Evolutionary conservation across 1,140 invertebrate species (phyloP).

Genomic region (Galleria mellonella): DNA sequence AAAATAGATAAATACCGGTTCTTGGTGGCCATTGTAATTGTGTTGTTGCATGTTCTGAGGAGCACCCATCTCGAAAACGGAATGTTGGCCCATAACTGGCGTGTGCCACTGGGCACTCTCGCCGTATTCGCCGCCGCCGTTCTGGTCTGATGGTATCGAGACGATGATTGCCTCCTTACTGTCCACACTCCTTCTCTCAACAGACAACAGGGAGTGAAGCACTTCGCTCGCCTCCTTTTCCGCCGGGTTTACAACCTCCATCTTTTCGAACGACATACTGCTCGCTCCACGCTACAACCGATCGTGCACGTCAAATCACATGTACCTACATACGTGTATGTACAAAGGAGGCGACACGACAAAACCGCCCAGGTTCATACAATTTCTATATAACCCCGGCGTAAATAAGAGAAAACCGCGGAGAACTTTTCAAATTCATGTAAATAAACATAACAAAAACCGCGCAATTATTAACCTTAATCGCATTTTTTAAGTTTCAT

Average conservation of each 20-base stretch:
- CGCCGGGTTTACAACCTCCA: slow-evolving; percentile 72
- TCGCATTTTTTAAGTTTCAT: slow-evolving; percentile 75
- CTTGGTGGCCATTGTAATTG: slow-evolving; percentile 62
- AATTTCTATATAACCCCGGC: slow-evolving; percentile 39
- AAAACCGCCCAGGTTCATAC: slow-evolving; percentile 49
- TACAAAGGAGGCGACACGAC: slow-evolving; percentile 51
- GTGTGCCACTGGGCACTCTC: slow-evolving; percentile 76
- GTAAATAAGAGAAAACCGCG: slow-evolving; percentile 63
- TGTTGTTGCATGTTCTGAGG: slow-evolving; percentile 63
- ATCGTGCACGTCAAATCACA: slow-evolving; percentile 66
- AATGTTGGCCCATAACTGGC: slow-evolving; percentile 73
- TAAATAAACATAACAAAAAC: slow-evolving; percentile 75
- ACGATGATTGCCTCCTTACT: slow-evolving; percentile 74
- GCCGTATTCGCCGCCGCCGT: slow-evolving; percentile 64
- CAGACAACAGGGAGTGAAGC: slow-evolving; percentile 77
- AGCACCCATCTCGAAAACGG: slow-evolving; percentile 60
- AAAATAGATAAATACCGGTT: slow-evolving; percentile 36
- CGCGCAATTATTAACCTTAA: slow-evolving; percentile 77
- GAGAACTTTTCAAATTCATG: slow-evolving; percentile 72
- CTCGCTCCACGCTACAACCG: slow-evolving; percentile 56
- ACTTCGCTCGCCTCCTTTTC: slow-evolving; percentile 81
- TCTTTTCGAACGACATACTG: slow-evolving; percentile 70
- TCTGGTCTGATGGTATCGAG: slow-evolving; percentile 61
- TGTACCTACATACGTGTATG: slow-evolving; percentile 69
- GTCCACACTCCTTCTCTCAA: slow-evolving; percentile 75